Evolutionary conservation across 1,140 invertebrate genomes (phyloP), one percentile per base, ranked within the genome.

Genomic region (Lepeophtheirus salmonis): DNA sequence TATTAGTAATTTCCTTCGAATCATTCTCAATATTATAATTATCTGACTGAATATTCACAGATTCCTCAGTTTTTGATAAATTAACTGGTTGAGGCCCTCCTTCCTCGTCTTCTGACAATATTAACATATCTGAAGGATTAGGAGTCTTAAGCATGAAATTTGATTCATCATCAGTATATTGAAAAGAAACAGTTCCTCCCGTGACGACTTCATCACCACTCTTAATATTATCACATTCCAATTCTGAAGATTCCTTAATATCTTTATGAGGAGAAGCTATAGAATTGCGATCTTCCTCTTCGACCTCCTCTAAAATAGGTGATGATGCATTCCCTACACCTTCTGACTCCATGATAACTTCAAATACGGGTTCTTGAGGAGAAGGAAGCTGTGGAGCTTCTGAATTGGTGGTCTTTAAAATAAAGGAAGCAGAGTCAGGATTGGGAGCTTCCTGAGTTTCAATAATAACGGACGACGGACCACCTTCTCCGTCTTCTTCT

Each of bases 381-480:
- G 23, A 24, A 17, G 26, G 23, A 16, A 57, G 26, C 3, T 41
- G 13, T 17, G 21, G 20, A 21, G 21, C n/a, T 16, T 16, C n/a
- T 6, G n/a, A 18, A 12, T 21, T 16, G 13, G 13, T 57, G 13
- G 55, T 57, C 26, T 57, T 57, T 2, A 57, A 16, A 23, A 57
- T 26, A n/a, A 57, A 57, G 22, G 55, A 57, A 41, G 55, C 55
- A n/a, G 23, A 30, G 26, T 57, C 55, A 4, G 55, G 55, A 17
- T 57, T 57, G 2, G 55, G 55, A 16, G 25, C 55, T 41, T 57
- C 55, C 26, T 57, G 55, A 23, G 20, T 57, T 48, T 57, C 55
- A 16, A 57, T 30, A 2, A 57, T 57, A n/a, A 57, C 55, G 2
- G 55, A 57, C 17, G 55, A 25, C 2, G 55, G 55, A 41, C 55